Percentiles rank a stretch among this genome's conserved stretches.
These are phyloP conservation scores for Drosophila anceps DNA, from an alignment of 2,888 invertebrate species.

Conservation along the genomic window DNA sequence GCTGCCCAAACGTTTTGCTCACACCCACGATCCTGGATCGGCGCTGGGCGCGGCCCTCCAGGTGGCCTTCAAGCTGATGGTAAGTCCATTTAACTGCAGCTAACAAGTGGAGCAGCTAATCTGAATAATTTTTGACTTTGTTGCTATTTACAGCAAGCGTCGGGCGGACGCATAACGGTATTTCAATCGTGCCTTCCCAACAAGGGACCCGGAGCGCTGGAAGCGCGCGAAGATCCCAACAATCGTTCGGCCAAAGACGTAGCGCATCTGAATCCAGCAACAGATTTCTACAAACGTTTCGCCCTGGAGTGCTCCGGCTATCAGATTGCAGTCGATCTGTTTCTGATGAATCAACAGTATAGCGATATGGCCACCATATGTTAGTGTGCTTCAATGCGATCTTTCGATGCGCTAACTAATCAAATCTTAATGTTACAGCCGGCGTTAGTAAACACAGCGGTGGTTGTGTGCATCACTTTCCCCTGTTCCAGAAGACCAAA, in stretches of 20 bases:
- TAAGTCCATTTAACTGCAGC: slow-evolving; percentile 81
- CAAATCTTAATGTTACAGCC: slow-evolving; percentile 85
- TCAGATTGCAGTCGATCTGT: slow-evolving; percentile 98
- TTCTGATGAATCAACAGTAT: slow-evolving; percentile 96
- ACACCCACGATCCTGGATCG: slow-evolving; percentile 90
- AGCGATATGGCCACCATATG: slow-evolving; percentile 97
- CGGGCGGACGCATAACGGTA: slow-evolving; percentile 97
- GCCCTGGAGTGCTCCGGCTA: slow-evolving; percentile 98
- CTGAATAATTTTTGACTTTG: neutral
- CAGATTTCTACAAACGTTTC: slow-evolving; percentile 98
- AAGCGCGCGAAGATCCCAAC: slow-evolving; percentile 94
- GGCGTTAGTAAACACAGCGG: slow-evolving; percentile 98
- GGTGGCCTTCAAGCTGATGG: slow-evolving; percentile 96
- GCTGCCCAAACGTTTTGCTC: slow-evolving; percentile 91
- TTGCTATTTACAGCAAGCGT: slow-evolving; percentile 88
- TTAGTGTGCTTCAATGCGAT: slow-evolving; percentile 85
- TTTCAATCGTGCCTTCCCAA: slow-evolving; percentile 96
- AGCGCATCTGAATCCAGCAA: slow-evolving; percentile 95
- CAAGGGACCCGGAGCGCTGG: slow-evolving; percentile 94
- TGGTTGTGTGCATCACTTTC: slow-evolving; percentile 96
- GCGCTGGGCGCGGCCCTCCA: slow-evolving; percentile 97
- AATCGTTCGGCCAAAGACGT: slow-evolving; percentile 93
- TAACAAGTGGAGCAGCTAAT: neutral
- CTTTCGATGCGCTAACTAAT: neutral
- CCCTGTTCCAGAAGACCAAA: slow-evolving; percentile 92